Conservation (phyloP, 2,113 vertebrate genomes). For the Microtus pennsylvanicus region DNA sequence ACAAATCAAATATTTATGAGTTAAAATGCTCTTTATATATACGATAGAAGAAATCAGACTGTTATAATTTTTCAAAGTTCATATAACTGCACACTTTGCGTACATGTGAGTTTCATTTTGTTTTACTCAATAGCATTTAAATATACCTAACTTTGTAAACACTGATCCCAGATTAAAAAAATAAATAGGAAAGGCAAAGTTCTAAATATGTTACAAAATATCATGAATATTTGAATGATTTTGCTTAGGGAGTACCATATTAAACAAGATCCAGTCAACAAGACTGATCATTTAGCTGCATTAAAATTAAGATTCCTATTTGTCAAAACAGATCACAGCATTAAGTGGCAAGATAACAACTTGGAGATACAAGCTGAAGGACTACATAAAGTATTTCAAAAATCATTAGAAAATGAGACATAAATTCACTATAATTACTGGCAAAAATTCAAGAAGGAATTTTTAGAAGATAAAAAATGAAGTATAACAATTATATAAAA, state of each 20-base stretch:
- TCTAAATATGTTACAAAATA: not conserved
- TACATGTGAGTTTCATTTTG: not conserved
- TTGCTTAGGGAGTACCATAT: not conserved
- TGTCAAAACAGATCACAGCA: not conserved
- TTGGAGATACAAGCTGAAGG: not conserved
- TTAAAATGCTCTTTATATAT: not conserved
- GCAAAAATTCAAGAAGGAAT: not conserved
- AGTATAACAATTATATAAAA: not conserved
- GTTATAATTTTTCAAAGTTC: not conserved
- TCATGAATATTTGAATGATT: not conserved
- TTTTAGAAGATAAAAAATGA: conserved; percentile 21
- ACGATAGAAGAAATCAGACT: not conserved
- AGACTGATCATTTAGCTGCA: not conserved
- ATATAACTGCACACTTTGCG: not conserved
- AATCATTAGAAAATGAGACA: not conserved
- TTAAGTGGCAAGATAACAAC: not conserved
- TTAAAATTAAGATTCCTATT: conserved; percentile 22
- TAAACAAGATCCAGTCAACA: not conserved
- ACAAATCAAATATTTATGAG: not conserved
- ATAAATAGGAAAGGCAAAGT: not conserved
- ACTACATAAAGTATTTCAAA: not conserved
- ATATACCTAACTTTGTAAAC: not conserved
- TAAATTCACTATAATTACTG: not conserved
- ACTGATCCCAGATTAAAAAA: not conserved
- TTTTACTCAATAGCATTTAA: not conserved